Evolutionary conservation across 2,797 vertebrate genomes (phyloP).

Genomic region (Coreius guichenoti): DNA sequence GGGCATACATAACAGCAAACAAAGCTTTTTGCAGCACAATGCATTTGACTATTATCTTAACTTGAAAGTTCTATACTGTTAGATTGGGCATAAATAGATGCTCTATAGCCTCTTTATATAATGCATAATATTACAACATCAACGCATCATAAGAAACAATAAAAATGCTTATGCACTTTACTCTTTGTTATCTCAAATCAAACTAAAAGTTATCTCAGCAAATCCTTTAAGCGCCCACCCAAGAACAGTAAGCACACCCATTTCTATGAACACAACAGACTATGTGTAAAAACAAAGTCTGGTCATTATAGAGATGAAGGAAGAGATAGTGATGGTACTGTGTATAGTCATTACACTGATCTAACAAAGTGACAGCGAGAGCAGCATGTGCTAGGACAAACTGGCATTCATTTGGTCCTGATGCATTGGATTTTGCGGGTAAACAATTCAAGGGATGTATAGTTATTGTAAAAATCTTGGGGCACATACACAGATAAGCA

Average conservation of each 20-base stretch:
- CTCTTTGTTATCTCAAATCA: background rate
- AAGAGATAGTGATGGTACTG: conserved; percentile 28
- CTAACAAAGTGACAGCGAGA: conserved; percentile 28
- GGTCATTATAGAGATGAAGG: conserved; percentile 48
- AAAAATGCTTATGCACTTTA: background rate
- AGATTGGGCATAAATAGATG: background rate
- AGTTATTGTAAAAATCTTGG: background rate
- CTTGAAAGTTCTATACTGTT: background rate
- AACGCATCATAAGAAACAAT: background rate
- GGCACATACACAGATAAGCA: background rate
- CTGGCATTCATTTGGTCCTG: background rate
- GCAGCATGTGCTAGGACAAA: background rate
- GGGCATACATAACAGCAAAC: background rate
- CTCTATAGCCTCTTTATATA: background rate
- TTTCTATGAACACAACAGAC: conserved; percentile 21
- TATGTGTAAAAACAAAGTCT: conserved; percentile 16
- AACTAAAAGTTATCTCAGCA: conserved; percentile 18
- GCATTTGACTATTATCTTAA: background rate
- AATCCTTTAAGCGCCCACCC: conserved; percentile 14
- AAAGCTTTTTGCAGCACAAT: background rate
- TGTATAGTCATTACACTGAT: conserved; percentile 37
- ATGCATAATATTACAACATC: background rate
- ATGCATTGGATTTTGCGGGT: background rate
- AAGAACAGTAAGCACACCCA: conserved; percentile 47
- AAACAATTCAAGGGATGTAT: background rate